These are phyloP conservation scores for Percina caprodes DNA, from an alignment of 2,113 vertebrate species.

Conservation along the genomic window DNA sequence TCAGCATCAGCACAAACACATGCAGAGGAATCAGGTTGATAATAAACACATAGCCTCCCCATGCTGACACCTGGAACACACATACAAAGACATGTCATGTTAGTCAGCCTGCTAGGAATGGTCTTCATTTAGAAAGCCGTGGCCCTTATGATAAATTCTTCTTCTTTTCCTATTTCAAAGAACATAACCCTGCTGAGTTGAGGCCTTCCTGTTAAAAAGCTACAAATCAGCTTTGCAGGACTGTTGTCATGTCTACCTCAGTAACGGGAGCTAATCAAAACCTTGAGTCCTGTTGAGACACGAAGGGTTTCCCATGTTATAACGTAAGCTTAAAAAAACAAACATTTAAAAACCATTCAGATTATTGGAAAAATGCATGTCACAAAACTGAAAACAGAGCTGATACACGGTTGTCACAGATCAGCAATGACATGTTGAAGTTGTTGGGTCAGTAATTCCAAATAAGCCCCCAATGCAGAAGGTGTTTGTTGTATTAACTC, in stretches of 20 bases:
- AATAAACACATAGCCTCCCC: constrained; percentile 99
- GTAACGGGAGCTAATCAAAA: background rate
- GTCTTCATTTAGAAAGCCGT: background rate
- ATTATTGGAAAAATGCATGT: background rate
- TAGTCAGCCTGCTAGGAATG: background rate
- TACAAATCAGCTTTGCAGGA: constrained; percentile 25
- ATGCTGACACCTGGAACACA: constrained; percentile 93
- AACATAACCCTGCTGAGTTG: background rate
- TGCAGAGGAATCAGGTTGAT: constrained; percentile 99
- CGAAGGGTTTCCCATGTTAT: background rate
- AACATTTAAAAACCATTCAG: background rate
- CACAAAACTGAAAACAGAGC: background rate
- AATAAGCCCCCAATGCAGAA: background rate
- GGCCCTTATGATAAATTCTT: background rate
- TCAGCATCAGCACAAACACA: constrained; percentile 96
- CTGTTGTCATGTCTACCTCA: background rate
- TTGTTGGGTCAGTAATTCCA: background rate
- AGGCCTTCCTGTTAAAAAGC: constrained; percentile 7
- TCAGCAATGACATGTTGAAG: background rate
- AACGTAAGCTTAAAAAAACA: background rate
- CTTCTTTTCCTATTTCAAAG: background rate
- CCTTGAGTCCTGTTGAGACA: background rate
- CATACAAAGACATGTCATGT: constrained; percentile 35
- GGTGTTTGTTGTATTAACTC: background rate
- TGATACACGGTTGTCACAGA: background rate